Base-by-base conservation (phyloP, 2,888 invertebrate species). In the Achlya flavicornis region DNA sequence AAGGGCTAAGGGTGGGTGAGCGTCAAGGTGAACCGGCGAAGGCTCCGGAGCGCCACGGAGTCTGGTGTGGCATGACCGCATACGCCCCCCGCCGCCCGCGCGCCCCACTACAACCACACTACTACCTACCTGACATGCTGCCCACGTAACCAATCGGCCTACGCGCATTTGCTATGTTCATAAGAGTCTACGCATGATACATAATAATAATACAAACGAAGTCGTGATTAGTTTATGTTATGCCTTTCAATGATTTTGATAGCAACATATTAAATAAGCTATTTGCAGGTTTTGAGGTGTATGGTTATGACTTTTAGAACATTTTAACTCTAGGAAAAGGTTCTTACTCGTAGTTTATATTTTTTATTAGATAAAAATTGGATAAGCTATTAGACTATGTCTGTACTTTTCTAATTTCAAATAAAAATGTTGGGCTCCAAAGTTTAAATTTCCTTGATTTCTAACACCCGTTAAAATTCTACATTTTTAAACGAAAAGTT, bases 1-100 rank as follows among this genome's bases (percentile, higher is more conserved):
- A 53, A n/a, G 77, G 79, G 80, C 35, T 35, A 74, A 74, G 72
- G 73, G 74, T 74, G 72, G 68, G 80, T 77, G 86, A 83, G 78
- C 87, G 84, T 86, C 91, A 92, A 91, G 91, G 91, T 85, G 82
- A 91, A 81, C 90, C 72, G 81, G 88, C 84, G 73, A 72, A 72
- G 71, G 73, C 70, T 70, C 74, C 79, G 82, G 41, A 80, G 89
- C 91, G 91, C 91, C 91, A 79, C 72, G 63, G 78, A 88, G 92
- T 92, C 92, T 92, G 80, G 77, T 79, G 77, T 76, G 81, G 70
- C 73, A 70, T 48, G 48, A 14, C 63, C 61, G 70, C 74, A 70
- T 53, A 10, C 53, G 63, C 61, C 43, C 63, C 63, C 64, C 68
- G 59, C 73, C 67, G 41, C 63, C 66, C 63, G 63, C 63, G 61